phyloP scores from a whole-genome alignment of 2,113 vertebrate species.

The Macquaria ambigua region DNA sequence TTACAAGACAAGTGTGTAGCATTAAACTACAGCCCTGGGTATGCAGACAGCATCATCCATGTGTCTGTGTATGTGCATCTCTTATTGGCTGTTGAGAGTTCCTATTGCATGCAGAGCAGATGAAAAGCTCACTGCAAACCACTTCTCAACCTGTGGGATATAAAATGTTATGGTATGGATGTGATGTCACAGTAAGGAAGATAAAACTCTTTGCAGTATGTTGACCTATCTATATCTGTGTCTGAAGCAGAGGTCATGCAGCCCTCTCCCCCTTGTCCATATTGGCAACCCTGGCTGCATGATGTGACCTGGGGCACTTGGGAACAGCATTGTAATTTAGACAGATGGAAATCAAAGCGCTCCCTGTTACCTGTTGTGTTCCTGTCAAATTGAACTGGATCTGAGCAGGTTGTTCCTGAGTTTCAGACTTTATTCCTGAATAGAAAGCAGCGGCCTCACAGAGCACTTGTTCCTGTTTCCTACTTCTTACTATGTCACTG shows the following conservation, averaged over 20 bases:
- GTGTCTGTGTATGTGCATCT: no score
- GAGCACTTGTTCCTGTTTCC: constrained; percentile 44
- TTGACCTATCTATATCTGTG: background rate
- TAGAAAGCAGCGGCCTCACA: constrained; percentile 1
- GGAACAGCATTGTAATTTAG: background rate
- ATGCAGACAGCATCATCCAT: no score
- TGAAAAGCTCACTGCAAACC: background rate
- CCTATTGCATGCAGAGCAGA: background rate
- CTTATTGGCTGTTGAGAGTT: no score
- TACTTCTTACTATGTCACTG: constrained; percentile 2
- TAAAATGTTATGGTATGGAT: no score
- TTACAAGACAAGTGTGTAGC: background rate
- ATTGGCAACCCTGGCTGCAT: background rate
- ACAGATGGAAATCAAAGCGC: no score
- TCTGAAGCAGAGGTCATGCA: background rate
- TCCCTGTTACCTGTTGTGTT: background rate
- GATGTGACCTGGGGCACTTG: background rate
- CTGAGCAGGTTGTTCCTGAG: constrained; percentile 6
- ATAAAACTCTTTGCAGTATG: background rate
- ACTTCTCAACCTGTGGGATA: background rate
- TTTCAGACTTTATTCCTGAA: background rate
- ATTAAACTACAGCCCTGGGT: background rate
- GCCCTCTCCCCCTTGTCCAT: background rate
- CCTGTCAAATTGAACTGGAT: constrained; percentile 26
- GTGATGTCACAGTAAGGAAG: background rate